Conservation (phyloP, 1,140 invertebrate species). For the Heliothis subflexa region DNA sequence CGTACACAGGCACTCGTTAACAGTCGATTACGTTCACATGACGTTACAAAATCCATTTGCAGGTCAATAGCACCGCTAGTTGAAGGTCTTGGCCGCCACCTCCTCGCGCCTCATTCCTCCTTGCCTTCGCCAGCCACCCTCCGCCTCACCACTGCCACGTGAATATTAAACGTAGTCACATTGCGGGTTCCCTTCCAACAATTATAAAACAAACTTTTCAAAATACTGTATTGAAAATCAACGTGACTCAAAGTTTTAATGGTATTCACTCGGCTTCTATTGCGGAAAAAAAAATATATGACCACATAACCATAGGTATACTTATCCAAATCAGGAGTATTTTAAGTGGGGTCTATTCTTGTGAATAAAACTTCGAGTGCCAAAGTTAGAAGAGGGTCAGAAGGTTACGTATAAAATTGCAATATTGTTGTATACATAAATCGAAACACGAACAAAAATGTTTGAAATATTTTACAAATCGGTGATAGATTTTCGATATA, state of each 20-base stretch:
- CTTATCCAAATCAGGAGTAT: too few relatives aligned
- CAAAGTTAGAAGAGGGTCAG: too few relatives aligned
- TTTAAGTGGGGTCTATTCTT: too few relatives aligned
- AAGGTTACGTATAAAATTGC: too few relatives aligned
- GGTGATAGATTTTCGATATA: too few relatives aligned
- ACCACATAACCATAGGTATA: background rate
- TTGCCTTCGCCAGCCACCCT: slow-evolving; percentile 35
- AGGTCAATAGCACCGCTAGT: slow-evolving; percentile 64
- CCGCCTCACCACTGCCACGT: slow-evolving; percentile 14
- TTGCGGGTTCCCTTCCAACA: background rate
- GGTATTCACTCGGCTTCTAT: too few relatives aligned
- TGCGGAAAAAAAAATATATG: background rate
- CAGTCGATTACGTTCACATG: slow-evolving; percentile 53
- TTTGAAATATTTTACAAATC: too few relatives aligned
- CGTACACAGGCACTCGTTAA: slow-evolving; percentile 27
- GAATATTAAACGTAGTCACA: slow-evolving; percentile 33
- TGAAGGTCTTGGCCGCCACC: slow-evolving; percentile 61
- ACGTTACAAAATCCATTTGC: slow-evolving; percentile 59
- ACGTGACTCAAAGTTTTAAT: background rate
- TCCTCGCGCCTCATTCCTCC: slow-evolving; percentile 36
- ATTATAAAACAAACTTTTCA: background rate
- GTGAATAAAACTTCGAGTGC: too few relatives aligned
- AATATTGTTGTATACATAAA: too few relatives aligned
- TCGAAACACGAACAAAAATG: too few relatives aligned
- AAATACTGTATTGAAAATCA: background rate